Base-by-base conservation (phyloP, 2,113 vertebrate genomes). In the Merops nubicus region DNA sequence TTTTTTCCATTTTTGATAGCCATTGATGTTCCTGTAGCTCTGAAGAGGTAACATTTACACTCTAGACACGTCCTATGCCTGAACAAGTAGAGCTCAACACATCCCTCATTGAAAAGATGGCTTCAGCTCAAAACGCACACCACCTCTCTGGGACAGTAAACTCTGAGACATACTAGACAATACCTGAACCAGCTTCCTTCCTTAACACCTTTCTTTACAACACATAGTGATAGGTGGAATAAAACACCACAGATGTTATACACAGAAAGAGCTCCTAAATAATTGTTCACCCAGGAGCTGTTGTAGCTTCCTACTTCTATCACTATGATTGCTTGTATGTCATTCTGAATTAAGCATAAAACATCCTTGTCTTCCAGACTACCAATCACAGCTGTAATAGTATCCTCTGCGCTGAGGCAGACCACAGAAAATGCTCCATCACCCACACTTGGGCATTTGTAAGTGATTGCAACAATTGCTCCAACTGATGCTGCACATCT, bases 21-120 rank as follows among this genome's bases (percentile, higher is more conserved):
- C 20, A 96, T 87, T 54, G 97, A 97, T n/a, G 98, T 89, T 50
- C 97, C 98, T 88, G 98, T 81, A 51, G 97, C 97, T 97, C 98
- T 98, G 70, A 99, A 97, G 73, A 99, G 98, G 93, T 98, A 98
- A 53, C 98, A 98, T 95, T 99, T 98, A 67, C 98, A 98, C 97
- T 98, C 98, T 45, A 98, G 98, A 87, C 98, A 98, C 7, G 91
- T 98, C 57, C 98, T 96, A 36, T 94, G 97, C 51, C 98, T 94
- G 88, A 98, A 96, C 68, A 99, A 97, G 98, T 98, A 98, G 25
- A 98, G 98, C 74, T 98, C 98, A 64, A 98, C 96, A 88, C 98
- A 98, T 43, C 75, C 81, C 91, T 98, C 98, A 85, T 98, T 98
- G 92, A 98, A 99, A 97, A 98, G 95, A 78, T 93, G 97, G 57